Base-by-base conservation (phyloP, 2,113 vertebrate genomes). In the Scortum barcoo region DNA sequence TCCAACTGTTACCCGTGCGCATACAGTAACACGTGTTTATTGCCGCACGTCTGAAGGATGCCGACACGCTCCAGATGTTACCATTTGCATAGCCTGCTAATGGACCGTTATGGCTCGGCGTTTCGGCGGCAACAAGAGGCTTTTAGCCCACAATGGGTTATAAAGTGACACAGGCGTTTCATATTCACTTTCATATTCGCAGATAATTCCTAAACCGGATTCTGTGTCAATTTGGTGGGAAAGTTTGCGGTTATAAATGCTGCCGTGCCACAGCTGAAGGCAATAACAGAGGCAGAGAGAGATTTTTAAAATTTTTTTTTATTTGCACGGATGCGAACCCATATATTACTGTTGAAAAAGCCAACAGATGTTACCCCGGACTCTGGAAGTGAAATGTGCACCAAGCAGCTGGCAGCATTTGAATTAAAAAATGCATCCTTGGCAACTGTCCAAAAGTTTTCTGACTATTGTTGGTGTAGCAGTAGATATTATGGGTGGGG, bases 31-130 rank as follows among this genome's bases (percentile, higher is more conserved):
- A 42, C 26, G 33, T 83, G 65, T 83, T 51, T 63, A 19, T 76
- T 36, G 12, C 9, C 14, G 63, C 16, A 20, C 26, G 50, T 61
- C 12, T 62, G 69, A 77, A 62, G 44, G 56, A 72, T 48, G 56
- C 60, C 12, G 4, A 48, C 60, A 16, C 36, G 65, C 44, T 69
- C 87, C 81, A 88, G 71, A 73, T 87, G 80, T 87, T 82, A 3
- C 5, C 28, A 56, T 88, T 75, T 76, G 70, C 79, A 68, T 61
- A 30, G 36, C 3, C 3, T 56, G 48, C 74, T 80, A 75, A 87
- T 73, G 74, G 71, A 3, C 46, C 67, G 38, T 78, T 68, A 0
- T 22, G 11, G 42, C 62, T 51, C 10, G 3, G 46, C 22, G 65
- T 76, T 81, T 53, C 33, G 69, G 28, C 36, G 56, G 57, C 22